Evolutionary conservation across 2,797 vertebrate genomes (phyloP).

Genomic region (Microtus californicus): DNA sequence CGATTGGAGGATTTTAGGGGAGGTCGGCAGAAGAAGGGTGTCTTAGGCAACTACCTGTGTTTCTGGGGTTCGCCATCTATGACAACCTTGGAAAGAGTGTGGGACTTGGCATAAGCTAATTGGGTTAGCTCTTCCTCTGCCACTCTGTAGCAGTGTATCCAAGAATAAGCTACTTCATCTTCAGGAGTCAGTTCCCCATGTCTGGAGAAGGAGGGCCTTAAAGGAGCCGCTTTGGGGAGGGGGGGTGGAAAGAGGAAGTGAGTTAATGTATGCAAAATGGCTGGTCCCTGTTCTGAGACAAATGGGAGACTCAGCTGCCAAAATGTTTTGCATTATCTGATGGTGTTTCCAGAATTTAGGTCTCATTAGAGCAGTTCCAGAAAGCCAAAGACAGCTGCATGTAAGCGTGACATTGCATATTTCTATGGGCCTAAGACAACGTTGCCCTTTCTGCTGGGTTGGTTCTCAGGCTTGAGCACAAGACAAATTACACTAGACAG

Average conservation of each 20-base stretch:
- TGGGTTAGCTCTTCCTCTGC: constrained; percentile 23
- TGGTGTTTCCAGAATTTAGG: constrained; percentile 55
- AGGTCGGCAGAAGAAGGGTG: neutral
- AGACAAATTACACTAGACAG: neutral
- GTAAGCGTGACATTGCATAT: neutral
- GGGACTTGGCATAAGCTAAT: neutral
- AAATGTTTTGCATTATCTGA: constrained; percentile 44
- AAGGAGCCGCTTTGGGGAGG: neutral
- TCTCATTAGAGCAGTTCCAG: constrained; percentile 61
- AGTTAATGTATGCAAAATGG: constrained; percentile 19
- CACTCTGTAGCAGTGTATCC: constrained; percentile 11
- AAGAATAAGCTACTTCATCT: constrained; percentile 23
- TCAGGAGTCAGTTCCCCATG: constrained; percentile 25
- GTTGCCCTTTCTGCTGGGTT: neutral
- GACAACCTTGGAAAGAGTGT: neutral
- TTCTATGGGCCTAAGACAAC: neutral
- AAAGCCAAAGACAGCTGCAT: constrained; percentile 63
- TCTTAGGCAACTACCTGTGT: neutral
- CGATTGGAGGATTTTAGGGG: neutral
- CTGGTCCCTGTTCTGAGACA: neutral
- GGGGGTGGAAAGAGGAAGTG: constrained; percentile 43
- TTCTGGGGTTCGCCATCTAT: neutral
- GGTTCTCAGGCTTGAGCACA: neutral
- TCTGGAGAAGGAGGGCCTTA: neutral
- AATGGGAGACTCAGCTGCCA: constrained; percentile 42